Conservation (phyloP, 2,797 vertebrate genomes). For the Eleutherodactylus coqui region DNA sequence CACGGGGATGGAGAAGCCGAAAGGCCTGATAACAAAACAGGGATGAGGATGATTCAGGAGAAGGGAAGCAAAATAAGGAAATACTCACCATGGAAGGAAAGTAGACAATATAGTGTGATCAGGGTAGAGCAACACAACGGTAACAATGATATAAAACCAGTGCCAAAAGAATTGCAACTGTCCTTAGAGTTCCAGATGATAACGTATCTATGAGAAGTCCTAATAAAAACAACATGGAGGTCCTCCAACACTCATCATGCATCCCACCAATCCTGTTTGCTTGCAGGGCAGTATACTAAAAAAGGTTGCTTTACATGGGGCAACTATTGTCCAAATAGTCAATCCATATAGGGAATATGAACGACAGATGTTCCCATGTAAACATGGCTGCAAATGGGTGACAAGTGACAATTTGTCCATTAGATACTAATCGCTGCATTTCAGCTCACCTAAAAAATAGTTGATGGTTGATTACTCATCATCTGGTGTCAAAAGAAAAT, state of each 20-base stretch:
- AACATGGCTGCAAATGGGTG: too few relatives aligned
- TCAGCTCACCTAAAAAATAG: too few relatives aligned
- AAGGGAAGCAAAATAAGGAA: constrained; percentile 4
- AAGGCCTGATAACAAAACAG: constrained; percentile 42
- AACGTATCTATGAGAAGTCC: neutral
- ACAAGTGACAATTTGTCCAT: too few relatives aligned
- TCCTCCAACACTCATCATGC: neutral
- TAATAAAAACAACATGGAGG: neutral
- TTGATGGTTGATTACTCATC: too few relatives aligned
- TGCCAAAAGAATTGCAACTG: neutral
- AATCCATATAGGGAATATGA: too few relatives aligned
- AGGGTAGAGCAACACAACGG: neutral
- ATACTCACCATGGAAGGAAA: constrained; percentile 9
- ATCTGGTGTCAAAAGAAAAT: too few relatives aligned
- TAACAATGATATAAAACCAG: neutral
- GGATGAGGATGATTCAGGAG: constrained; percentile 31
- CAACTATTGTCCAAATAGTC: too few relatives aligned
- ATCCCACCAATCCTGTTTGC: neutral
- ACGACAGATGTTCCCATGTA: too few relatives aligned
- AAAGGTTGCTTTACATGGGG: too few relatives aligned
- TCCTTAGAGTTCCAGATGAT: neutral
- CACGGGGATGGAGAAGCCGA: constrained; percentile 12
- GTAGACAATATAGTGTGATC: constrained; percentile 1
- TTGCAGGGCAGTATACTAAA: too few relatives aligned
- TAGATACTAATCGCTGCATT: too few relatives aligned